Evolutionary conservation across 1,140 invertebrate species (phyloP).

Genomic region (Schlechtendalia chinensis): DNA sequence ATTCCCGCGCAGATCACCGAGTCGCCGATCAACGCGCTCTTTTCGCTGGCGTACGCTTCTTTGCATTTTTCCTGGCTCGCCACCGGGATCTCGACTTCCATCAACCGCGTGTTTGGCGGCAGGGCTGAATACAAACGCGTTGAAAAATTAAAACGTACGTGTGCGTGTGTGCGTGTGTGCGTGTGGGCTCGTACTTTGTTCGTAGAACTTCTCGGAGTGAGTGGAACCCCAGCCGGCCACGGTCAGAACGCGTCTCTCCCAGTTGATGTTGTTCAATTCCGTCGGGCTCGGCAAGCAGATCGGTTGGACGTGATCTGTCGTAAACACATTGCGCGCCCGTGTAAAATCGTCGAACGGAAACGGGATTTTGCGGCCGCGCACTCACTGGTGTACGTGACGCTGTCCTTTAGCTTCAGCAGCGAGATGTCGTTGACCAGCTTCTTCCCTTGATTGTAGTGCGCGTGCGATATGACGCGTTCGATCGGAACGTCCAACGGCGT

Average conservation of each 20-base stretch:
- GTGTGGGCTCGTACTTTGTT: too few species aligned
- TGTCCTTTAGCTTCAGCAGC: constrained; percentile 56
- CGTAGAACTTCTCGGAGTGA: background rate
- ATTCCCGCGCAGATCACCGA: constrained; percentile 29
- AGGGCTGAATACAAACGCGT: too few species aligned
- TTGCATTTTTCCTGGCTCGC: constrained; percentile 64
- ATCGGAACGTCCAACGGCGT: constrained; percentile 56
- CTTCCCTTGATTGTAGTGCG: constrained; percentile 55
- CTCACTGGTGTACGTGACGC: too few species aligned
- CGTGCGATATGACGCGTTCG: constrained; percentile 55
- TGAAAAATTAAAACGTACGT: too few species aligned
- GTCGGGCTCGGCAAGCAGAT: constrained; percentile 71
- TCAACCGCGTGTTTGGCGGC: constrained; percentile 55
- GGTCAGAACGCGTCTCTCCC: constrained; percentile 61
- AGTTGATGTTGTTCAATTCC: constrained; percentile 58
- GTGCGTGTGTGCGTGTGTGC: too few species aligned
- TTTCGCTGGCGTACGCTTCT: background rate
- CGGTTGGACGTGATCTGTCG: constrained; percentile 66
- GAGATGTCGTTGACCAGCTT: constrained; percentile 60
- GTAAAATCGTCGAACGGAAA: too few species aligned
- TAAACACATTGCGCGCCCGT: too few species aligned
- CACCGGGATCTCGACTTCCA: constrained; percentile 71
- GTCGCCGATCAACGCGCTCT: constrained; percentile 4
- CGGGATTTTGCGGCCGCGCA: too few species aligned
- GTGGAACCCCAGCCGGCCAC: constrained; percentile 76